These are phyloP conservation scores for Pterostichus niger DNA, from an alignment of 2,888 invertebrate genomes.

Conservation along the genomic window DNA sequence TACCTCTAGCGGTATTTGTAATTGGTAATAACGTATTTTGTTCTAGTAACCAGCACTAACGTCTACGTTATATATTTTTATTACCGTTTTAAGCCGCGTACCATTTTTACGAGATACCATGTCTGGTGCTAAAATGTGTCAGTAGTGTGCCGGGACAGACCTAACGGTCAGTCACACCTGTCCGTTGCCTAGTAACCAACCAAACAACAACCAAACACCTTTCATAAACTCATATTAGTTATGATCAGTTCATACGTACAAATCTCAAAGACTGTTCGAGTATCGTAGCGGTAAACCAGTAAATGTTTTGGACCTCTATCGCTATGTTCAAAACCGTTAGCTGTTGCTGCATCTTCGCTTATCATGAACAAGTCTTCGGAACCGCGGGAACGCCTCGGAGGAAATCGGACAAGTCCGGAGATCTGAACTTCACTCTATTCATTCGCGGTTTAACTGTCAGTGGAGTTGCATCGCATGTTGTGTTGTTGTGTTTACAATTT, in stretches of 20 bases:
- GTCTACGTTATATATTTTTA: conserved; percentile 15
- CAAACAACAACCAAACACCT: conserved; percentile 42
- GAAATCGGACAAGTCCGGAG: conserved; percentile 15
- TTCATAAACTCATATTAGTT: conserved; percentile 44
- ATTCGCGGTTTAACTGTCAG: conserved; percentile 53
- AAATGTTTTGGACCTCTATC: conserved; percentile 38
- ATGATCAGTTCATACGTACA: conserved; percentile 34
- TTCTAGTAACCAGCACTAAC: conserved; percentile 14
- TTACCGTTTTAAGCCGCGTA: conserved; percentile 14
- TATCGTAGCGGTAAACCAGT: conserved; percentile 51
- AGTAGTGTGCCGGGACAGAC: conserved; percentile 52
- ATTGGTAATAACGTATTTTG: conserved; percentile 14
- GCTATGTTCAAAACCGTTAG: conserved; percentile 59
- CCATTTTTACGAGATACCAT: conserved; percentile 23
- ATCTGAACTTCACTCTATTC: conserved; percentile 58
- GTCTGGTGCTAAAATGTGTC: conserved; percentile 57
- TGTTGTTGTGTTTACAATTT: not conserved
- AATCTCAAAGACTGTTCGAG: conserved; percentile 1
- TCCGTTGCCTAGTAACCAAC: conserved; percentile 36
- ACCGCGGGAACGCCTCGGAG: conserved; percentile 54
- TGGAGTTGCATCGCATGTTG: not conserved
- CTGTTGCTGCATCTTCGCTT: conserved; percentile 49
- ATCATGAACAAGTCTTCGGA: conserved; percentile 30
- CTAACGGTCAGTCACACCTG: conserved; percentile 64
- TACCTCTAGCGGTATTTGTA: conserved; percentile 12